A percentile compares a stretch with the other conserved stretches of the same genome.
Conservation (phyloP, 2,113 vertebrate genomes). For the Salvelinus sp. region DNA sequence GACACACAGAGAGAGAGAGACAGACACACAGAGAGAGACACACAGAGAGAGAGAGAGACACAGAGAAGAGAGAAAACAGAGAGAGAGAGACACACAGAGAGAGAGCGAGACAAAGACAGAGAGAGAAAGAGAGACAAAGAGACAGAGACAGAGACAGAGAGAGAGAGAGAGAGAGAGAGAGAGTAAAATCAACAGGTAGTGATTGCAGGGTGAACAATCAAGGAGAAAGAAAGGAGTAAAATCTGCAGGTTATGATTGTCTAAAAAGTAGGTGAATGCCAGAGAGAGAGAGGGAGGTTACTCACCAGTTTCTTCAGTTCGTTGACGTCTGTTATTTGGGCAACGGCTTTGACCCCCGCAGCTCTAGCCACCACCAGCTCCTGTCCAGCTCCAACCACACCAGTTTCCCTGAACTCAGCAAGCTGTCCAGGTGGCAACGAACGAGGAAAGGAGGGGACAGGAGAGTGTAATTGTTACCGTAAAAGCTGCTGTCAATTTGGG, state of each 20-base stretch:
- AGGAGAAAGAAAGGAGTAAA: too few species aligned
- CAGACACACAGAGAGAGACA: constrained; percentile 2
- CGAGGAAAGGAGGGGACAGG: constrained; percentile 23
- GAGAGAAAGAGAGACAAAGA: background rate
- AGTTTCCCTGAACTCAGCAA: constrained; percentile 40
- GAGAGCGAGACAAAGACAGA: constrained; percentile 26
- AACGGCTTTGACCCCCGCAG: constrained; percentile 31
- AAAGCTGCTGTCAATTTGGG: background rate
- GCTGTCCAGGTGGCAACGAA: constrained; percentile 57
- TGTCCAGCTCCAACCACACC: constrained; percentile 41
- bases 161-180: background rate
- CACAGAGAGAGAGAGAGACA: constrained; percentile 19
- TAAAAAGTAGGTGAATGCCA: too few species aligned
- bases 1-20: background rate
- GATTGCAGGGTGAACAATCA: constrained; percentile 1
- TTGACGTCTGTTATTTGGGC: constrained; percentile 44
- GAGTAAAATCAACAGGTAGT: constrained; percentile 34
- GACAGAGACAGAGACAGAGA: too few species aligned
- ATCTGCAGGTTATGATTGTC: too few species aligned
- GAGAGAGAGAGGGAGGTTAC: constrained; percentile 47
- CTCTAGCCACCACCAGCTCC: constrained; percentile 44
- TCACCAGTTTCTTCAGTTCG: constrained; percentile 61
- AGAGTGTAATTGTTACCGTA: constrained; percentile 15
- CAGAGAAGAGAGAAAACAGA: constrained; percentile 22
- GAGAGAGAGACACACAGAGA: background rate